Percentiles rank a stretch among this genome's conserved stretches.
Conservation (phyloP, 2,797 vertebrate genomes). For the Etheostoma perlongum region DNA sequence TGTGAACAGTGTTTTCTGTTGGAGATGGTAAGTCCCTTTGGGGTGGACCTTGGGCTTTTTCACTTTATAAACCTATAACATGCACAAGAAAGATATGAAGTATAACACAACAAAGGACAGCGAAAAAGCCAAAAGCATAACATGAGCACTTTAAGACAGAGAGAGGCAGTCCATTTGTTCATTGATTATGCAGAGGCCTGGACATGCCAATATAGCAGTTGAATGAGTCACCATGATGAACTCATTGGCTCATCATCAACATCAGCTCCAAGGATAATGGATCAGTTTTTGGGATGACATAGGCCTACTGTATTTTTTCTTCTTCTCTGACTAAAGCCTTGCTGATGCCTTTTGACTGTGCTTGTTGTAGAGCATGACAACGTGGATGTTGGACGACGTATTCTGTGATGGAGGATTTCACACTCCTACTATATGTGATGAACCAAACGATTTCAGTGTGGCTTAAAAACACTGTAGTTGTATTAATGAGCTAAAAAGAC, state of each 20-base stretch:
- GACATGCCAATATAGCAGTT: conserved; percentile 33
- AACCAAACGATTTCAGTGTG: background rate
- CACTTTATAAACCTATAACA: too few species aligned
- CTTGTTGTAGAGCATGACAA: background rate
- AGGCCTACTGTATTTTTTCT: background rate
- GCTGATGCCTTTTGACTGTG: background rate
- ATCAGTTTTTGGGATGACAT: conserved; percentile 21
- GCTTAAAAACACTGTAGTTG: background rate
- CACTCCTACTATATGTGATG: background rate
- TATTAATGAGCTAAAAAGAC: background rate
- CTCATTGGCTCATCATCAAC: conserved; percentile 36
- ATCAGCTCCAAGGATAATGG: conserved; percentile 23
- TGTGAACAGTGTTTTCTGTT: too few species aligned
- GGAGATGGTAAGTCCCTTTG: too few species aligned
- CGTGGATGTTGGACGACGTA: background rate
- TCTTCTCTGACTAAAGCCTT: conserved; percentile 2
- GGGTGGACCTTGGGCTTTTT: too few species aligned
- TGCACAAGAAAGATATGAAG: too few species aligned
- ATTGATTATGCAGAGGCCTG: conserved; percentile 55
- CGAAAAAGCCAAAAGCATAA: too few species aligned
- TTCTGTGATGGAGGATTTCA: background rate
- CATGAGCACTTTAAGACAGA: background rate
- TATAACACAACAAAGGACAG: too few species aligned
- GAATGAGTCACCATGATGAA: conserved; percentile 51
- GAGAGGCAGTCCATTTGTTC: conserved; percentile 28